Base-by-base conservation (phyloP, 2,113 vertebrate species). In the Triplophysa rosa region DNA sequence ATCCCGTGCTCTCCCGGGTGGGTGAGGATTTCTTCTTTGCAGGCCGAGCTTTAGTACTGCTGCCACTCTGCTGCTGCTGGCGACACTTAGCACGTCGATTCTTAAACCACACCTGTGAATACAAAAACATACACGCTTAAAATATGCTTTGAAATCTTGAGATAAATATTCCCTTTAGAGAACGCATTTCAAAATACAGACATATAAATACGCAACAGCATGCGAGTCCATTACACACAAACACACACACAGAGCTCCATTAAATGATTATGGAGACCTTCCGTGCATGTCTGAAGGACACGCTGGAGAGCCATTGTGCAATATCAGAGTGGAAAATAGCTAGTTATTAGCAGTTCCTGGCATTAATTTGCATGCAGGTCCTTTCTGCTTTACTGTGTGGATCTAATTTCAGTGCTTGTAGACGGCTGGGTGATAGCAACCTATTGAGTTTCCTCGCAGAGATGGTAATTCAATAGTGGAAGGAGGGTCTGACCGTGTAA, bases 1-100 rank as follows among this genome's bases (percentile, higher is more conserved):
- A 98, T 2, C 97, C 95, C 0, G 97, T 98, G 93, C 97, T 99
- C 92, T 98, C 98, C 0, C 97, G 90, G n/a, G 95, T 94, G 0
- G 97, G 97, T 0, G 97, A 98, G 0, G 95, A 93, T 88, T 99
- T 99, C 92, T 99, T 99, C 93, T 98, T 99, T 82, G 94, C 92
- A 2, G 97, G 98, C 3, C 97, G 90, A 86, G 92, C 94, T 87
- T 99, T 99, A 88, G 95, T 89, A 24, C 92, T 94, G 64, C 90
- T 88, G 52, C 97, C 95, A 8, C 95, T 97, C 92, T 96, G 96
- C 89, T 98, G 96, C 89, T 97, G 96, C 92, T 97, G 95, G 24
- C 97, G 95, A 81, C 93, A 95, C 84, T 95, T 95, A 45, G 94
- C 94, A 54, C 94, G 83, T 2, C 94, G 88, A 89, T 99, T 99